phyloP scores from a whole-genome alignment of 2,797 vertebrate species.

The Fundulus diaphanus region DNA sequence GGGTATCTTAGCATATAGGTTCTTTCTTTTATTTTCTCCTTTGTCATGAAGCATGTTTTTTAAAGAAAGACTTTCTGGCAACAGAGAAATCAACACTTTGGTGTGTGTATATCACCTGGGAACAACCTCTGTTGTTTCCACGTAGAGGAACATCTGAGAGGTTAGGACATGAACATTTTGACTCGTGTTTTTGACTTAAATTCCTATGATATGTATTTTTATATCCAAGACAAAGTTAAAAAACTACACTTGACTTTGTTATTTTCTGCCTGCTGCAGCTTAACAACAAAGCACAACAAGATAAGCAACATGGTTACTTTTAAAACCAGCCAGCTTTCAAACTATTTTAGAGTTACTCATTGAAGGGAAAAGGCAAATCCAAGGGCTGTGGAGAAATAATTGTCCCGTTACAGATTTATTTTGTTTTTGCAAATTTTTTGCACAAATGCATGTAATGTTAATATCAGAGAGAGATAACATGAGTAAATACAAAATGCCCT shows the following conservation, averaged over 20 bases:
- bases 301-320: slow-evolving; percentile 21
- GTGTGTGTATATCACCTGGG: slow-evolving; percentile 33
- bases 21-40: slow-evolving; percentile 24
- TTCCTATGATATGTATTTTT: slow-evolving; percentile 13
- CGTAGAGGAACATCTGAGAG: slow-evolving; percentile 10
- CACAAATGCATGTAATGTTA: background rate
- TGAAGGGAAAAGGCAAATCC: background rate
- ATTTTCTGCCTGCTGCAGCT: background rate
- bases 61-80: slow-evolving; percentile 41
- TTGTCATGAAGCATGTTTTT: slow-evolving; percentile 8
- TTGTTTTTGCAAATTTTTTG: background rate
- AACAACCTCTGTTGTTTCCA: slow-evolving; percentile 8
- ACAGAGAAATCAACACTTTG: slow-evolving; percentile 25
- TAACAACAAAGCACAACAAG: slow-evolving; percentile 13
- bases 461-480: background rate
- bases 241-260: background rate
- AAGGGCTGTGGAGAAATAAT: background rate
- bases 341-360: slow-evolving; percentile 22
- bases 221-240: slow-evolving; percentile 5
- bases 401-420: background rate
- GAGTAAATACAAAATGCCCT: background rate
- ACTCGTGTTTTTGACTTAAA: background rate
- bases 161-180: slow-evolving; percentile 11
- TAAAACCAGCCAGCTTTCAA: slow-evolving; percentile 21
- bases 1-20: slow-evolving; percentile 22